Percentiles rank a stretch among this genome's conserved stretches.
Conservation (phyloP, 1,140 invertebrate genomes). For the Aphis craccivora region DNA sequence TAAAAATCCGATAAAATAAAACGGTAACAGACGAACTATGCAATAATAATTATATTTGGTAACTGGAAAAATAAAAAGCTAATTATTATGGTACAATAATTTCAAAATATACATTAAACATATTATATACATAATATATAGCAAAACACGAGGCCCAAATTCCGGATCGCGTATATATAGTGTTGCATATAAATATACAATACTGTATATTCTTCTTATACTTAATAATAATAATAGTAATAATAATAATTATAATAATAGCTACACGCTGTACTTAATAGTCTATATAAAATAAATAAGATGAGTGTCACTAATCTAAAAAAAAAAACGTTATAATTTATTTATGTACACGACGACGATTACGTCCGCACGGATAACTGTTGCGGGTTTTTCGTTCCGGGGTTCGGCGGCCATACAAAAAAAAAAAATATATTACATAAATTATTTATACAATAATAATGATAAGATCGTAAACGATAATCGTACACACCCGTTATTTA, state of each 20-base stretch:
- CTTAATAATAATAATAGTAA: neutral
- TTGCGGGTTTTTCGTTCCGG: neutral
- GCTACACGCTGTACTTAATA: neutral
- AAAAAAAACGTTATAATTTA: neutral
- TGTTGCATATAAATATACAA: neutral
- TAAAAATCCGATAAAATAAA: constrained; percentile 48
- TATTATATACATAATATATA: neutral
- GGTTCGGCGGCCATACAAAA: neutral
- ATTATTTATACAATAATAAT: neutral
- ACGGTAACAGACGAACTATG: constrained; percentile 29
- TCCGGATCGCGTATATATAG: neutral
- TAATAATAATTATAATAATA: neutral
- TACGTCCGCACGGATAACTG: neutral
- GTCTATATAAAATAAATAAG: neutral
- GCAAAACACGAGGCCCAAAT: constrained; percentile 15
- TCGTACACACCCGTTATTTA: neutral
- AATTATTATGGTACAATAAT: neutral
- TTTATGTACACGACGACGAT: neutral
- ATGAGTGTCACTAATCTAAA: constrained; percentile 2
- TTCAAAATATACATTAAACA: neutral
- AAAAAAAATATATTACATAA: neutral
- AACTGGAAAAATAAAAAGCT: constrained; percentile 52
- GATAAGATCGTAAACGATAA: neutral
- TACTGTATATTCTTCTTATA: neutral
- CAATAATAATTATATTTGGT: constrained; percentile 40